Evolutionary conservation across 2,888 invertebrate species (phyloP).

Genomic region (Sussaba pulchella): DNA sequence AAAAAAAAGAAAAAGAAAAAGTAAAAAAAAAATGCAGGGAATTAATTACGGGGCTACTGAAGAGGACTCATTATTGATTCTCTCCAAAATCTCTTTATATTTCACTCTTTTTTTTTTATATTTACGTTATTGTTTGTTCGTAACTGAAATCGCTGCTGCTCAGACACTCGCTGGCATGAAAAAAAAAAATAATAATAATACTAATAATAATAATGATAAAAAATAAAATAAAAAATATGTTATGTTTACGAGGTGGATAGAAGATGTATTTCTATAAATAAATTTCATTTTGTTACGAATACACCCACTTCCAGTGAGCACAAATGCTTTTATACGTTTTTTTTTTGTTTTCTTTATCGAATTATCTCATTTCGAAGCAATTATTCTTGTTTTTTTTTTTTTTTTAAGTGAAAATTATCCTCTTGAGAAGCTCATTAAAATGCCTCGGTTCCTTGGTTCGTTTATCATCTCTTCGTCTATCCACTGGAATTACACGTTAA

Average conservation of each 20-base stretch:
- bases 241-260: constrained; percentile 76
- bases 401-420: constrained; percentile 52
- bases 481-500: constrained; percentile 31
- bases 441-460: constrained; percentile 66
- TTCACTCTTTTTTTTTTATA: constrained; percentile 60
- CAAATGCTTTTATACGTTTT: constrained; percentile 56
- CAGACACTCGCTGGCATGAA: constrained; percentile 71
- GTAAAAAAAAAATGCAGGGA: constrained; percentile 74
- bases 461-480: constrained; percentile 53
- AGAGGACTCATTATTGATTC: constrained; percentile 67
- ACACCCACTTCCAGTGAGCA: constrained; percentile 69
- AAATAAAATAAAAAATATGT: constrained; percentile 41
- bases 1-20: constrained; percentile 69
- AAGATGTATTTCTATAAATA: constrained; percentile 81
- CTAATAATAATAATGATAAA: too few species aligned
- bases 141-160: constrained; percentile 71
- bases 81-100: constrained; percentile 50
- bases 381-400: constrained; percentile 40
- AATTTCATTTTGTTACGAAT: constrained; percentile 79
- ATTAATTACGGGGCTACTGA: constrained; percentile 74
- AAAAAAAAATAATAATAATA: constrained; percentile 19
- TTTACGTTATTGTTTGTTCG: constrained; percentile 72
- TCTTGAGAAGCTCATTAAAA: constrained; percentile 69
- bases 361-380: constrained; percentile 25
- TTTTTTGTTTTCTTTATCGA: constrained; percentile 33